Conservation (phyloP, 2,797 vertebrate genomes). For the Sebastes trivittatus region DNA sequence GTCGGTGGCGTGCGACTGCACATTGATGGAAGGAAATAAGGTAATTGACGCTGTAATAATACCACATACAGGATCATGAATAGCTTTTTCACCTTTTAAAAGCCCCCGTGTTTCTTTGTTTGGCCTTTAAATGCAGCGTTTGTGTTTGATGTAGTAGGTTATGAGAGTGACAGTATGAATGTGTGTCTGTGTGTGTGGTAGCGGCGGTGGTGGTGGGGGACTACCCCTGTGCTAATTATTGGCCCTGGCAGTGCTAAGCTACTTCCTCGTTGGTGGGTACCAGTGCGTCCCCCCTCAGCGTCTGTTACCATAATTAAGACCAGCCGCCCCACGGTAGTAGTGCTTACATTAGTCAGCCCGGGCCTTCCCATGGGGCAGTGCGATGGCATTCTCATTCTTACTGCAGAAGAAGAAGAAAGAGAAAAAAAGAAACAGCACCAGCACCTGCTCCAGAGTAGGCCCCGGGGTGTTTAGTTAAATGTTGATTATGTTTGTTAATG, state of each 20-base stretch:
- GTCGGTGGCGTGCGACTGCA: too few species aligned
- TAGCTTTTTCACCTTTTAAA: constrained; percentile 22
- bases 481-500: constrained; percentile 77
- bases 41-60: neutral
- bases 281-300: constrained; percentile 64
- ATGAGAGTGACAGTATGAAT: constrained; percentile 23
- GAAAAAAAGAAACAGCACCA: constrained; percentile 45
- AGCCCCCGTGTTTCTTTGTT: neutral
- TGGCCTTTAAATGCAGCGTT: constrained; percentile 36
- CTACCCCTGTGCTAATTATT: constrained; percentile 63
- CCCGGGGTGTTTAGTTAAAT: constrained; percentile 72
- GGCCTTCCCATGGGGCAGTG: constrained; percentile 71
- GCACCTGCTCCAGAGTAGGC: constrained; percentile 69
- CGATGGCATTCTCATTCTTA: constrained; percentile 61
- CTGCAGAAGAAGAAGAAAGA: constrained; percentile 56
- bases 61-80: neutral
- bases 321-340: constrained; percentile 55
- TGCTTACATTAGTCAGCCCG: constrained; percentile 71
- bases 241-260: constrained; percentile 56
- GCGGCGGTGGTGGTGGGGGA: neutral
- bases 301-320: constrained; percentile 80
- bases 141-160: constrained; percentile 35
- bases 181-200: neutral
- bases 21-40: neutral
- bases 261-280: constrained; percentile 61